Conservation (phyloP, 2,113 vertebrate species). For the Blennius ocellaris region DNA sequence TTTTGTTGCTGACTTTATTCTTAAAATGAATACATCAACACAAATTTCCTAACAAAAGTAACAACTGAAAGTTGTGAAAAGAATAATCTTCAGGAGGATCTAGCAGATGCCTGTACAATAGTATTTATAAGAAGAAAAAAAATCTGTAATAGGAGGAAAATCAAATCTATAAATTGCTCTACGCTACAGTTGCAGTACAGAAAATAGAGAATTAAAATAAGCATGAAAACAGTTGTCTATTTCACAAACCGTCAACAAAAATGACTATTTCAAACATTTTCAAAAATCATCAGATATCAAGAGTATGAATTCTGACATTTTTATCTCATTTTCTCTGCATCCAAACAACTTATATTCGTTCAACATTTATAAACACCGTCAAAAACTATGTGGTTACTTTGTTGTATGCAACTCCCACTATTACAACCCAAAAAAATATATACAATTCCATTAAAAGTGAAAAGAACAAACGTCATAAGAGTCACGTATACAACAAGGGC, state of each 20-base stretch:
- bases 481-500: neutral
- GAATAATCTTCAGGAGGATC: slow-evolving; percentile 20
- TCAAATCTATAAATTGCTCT: slow-evolving; percentile 41
- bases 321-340: neutral
- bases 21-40: slow-evolving; percentile 36
- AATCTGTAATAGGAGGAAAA: slow-evolving; percentile 4
- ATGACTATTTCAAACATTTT: slow-evolving; percentile 8
- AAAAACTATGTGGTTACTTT: slow-evolving; percentile 24
- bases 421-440: slow-evolving; percentile 30
- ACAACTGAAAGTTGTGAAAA: slow-evolving; percentile 46
- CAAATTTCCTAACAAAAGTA: slow-evolving; percentile 45
- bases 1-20: slow-evolving; percentile 60
- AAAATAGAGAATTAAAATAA: slow-evolving; percentile 50
- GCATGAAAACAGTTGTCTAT: slow-evolving; percentile 8
- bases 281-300: slow-evolving; percentile 9
- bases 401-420: slow-evolving; percentile 40
- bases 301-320: slow-evolving; percentile 3
- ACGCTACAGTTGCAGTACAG: slow-evolving; percentile 27
- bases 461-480: neutral
- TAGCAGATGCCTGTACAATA: slow-evolving; percentile 31
- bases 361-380: slow-evolving; percentile 48
- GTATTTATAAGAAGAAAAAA: slow-evolving; percentile 34
- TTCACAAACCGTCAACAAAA: slow-evolving; percentile 40
- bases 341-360: slow-evolving; percentile 16
- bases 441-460: slow-evolving; percentile 28